Evolutionary conservation across 2,113 vertebrate species (phyloP), one percentile per base, ranked within the genome.

Genomic region (Hippotragus niger): DNA sequence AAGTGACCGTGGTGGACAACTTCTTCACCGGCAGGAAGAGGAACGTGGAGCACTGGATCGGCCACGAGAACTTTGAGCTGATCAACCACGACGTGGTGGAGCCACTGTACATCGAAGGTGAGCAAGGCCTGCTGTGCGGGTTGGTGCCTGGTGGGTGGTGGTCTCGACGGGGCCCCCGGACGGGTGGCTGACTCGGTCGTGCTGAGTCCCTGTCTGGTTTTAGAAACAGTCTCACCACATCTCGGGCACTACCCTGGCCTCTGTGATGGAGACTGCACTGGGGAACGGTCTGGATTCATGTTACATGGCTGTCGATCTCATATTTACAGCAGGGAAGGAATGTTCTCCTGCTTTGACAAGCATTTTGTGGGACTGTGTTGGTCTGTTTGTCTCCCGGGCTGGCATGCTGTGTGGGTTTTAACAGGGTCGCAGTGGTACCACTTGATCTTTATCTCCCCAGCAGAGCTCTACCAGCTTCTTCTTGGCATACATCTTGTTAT

Each of bases 81-180:
- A 99, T 99, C 98, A 99, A 99, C 99, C 99, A 99, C 0, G 99
- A 99, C 85, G 99, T 99, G 82, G 99, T 99, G 95, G 99, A 99
- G 97, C 99, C 99, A 7, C 99, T 99, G 83, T 99, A 99, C 97
- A 99, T 99, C 57, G 99, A 99, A 99, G 99, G 99, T 99, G 96
- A 99, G 99, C 6, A 2, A n/a, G n/a, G 81, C 7, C 52, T 13
- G 6, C 47, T 6, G 5, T 7, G 47, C 47, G 13, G 17, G 3
- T n/a, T 19, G 27, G 29, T 19, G 45, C 15, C 25, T 2, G 2
- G 9, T 2, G 2, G 16, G 6, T 7, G 3, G 17, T 2, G 23
- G 31, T 17, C 47, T 52, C 10, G 17, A n/a, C 2, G 3, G 78
- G 78, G 29, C 16, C 50, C 80, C 11, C 0, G 3, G 80, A 5